Base-by-base conservation (phyloP, 2,888 invertebrate genomes). In the Hemaris fuciformis region DNA sequence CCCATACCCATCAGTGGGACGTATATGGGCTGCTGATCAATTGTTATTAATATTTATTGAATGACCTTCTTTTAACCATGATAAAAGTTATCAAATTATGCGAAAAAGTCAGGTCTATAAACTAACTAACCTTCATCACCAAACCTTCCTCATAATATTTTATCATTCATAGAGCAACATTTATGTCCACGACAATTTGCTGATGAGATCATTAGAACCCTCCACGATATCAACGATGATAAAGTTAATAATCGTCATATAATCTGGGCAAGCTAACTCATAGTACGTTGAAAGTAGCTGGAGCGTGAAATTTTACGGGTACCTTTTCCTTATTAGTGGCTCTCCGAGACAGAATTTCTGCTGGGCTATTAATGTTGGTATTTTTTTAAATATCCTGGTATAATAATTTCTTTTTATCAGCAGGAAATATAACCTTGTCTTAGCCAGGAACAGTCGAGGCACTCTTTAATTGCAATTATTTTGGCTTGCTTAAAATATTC, bases 311-410 rank as follows among this genome's bases (percentile, higher is more conserved):
- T 31, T 53, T 31, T 27, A 15, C 15, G 15, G 4, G 27, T 4
- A n/a, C 18, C 25, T 53, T 53, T 53, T 53, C 31, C 53, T 53
- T 31, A 53, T 53, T 53, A 53, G 31, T 53, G 18, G 18, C 27
- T 53, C 18, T 15, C 15, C 13, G 25, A 8, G 53, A 53, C 53
- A 53, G 53, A 31, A 53, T 53, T 31, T 31, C 15, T 27, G 53
- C n/a, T 25, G 48, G 3, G 25, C 18, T 18, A 18, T 27, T 3
- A 31, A 18, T 53, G 53, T 53, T 18, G 31, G 31, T 31, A 53
- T 53, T 53, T 48, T 27, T 18, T 27, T 3, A 38, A 38, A 10
- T 38, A 7, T 53, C 27, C 31, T 18, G 6, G 7, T 4, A 53
- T 27, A 27, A 15, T 48, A 53, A 27, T 18, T 2, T 53, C 7